Evolutionary conservation across 1,140 invertebrate genomes (phyloP), one percentile per base, ranked within the genome.

Genomic region (Zaprionus camerounensis): DNA sequence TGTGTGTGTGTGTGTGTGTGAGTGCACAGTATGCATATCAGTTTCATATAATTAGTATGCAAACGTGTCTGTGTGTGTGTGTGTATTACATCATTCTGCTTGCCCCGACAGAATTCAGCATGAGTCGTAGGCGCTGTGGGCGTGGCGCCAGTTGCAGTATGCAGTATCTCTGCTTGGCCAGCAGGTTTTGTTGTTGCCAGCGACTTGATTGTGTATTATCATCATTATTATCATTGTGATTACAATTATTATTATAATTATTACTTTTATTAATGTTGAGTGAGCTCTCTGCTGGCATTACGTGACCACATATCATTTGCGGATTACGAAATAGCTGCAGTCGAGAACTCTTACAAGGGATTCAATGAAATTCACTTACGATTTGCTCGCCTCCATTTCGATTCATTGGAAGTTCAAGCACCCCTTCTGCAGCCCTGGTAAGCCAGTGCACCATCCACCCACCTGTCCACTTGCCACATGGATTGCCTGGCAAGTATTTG

Each of bases 61-160:
- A 17, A n/a, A 20, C 41, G 4, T 46, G 41, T 2, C n/a, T 2
- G 41, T 51, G 41, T 31, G 26, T 44, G 24, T 11, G 34, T 56
- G 71, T 59, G 67, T 79, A 86, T 86, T 86, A 80, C 83, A 77
- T 86, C 83, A 86, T 58, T 70, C 13, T 22, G 70, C 73, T 70
- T 70, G 53, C 46, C 69, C 63, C 41, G 63, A 71, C 71, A 82
- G 76, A 82, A 69, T 75, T 63, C 56, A 26, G 46, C 34, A 58
- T 57, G 4, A 31, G 53, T 20, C 49, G 15, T 13, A 5, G 34
- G 49, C 31, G 31, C 28, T 31, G 22, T 36, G 17, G 70, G 62
- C 63, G 59, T 70, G 67, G 31, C 58, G 12, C 13, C 41, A 11
- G 17, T 28, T 7, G 24, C 22, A 56, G 22, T 34, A 11, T 20